Evolutionary conservation across 2,888 invertebrate genomes (phyloP).

Genomic region (Ichneumoninae sp.): DNA sequence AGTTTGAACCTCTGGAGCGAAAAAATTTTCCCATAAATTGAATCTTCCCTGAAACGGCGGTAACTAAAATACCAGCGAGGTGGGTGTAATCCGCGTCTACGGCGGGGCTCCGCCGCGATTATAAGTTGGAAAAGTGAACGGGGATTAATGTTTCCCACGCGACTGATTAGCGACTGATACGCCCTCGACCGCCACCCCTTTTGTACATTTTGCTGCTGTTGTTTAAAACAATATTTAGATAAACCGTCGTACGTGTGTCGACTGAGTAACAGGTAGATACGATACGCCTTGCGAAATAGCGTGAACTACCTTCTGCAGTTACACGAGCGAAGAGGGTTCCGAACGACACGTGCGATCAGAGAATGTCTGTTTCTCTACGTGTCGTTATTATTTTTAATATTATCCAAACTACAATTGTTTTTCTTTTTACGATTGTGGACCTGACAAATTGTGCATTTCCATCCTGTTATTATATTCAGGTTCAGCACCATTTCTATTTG

Average conservation of each 20-base stretch:
- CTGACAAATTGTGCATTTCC: too few species aligned
- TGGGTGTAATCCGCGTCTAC: slow-evolving; percentile 9
- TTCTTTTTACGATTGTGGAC: too few species aligned
- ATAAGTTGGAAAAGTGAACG: slow-evolving; percentile 28
- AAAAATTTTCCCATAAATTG: slow-evolving; percentile 42
- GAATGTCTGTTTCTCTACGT: slow-evolving; percentile 7
- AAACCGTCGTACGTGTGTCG: slow-evolving; percentile 76
- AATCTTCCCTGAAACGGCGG: slow-evolving; percentile 16
- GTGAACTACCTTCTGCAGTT: slow-evolving; percentile 35
- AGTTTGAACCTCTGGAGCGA: slow-evolving; percentile 42
- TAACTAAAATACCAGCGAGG: neutral
- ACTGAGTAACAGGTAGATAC: slow-evolving; percentile 68
- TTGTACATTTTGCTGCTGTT: slow-evolving; percentile 59
- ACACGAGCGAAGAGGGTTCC: slow-evolving; percentile 3
- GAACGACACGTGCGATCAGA: slow-evolving; percentile 35
- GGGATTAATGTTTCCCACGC: slow-evolving; percentile 78
- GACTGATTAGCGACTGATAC: slow-evolving; percentile 68
- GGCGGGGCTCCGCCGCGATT: slow-evolving; percentile 1
- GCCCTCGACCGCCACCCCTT: slow-evolving; percentile 58
- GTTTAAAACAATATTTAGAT: slow-evolving; percentile 76
- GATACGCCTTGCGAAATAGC: slow-evolving; percentile 65
- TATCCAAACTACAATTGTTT: neutral
- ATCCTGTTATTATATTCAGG: too few species aligned
- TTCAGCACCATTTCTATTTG: too few species aligned
- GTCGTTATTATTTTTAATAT: neutral